Conservation (phyloP, 2,888 invertebrate species). For the Eumacrocentrus americanus region DNA sequence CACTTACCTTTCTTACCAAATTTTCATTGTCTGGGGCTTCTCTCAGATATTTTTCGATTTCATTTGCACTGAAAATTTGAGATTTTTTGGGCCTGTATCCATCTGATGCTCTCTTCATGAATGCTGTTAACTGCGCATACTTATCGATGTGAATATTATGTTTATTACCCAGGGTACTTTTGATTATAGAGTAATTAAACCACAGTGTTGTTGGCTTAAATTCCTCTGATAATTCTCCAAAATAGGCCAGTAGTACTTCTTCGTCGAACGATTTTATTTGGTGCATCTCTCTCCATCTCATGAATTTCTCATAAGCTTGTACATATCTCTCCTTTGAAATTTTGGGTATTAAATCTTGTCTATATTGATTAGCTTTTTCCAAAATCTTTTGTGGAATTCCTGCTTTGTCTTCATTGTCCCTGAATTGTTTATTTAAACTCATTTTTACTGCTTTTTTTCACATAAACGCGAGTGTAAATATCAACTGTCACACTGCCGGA, state of each 20-base stretch:
- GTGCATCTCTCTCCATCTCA: conserved; percentile 1
- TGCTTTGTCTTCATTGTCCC: too few relatives aligned
- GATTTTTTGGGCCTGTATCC: conserved; percentile 23
- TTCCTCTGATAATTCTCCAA: conserved; percentile 20
- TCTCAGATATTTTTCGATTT: conserved; percentile 12
- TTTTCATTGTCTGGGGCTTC: conserved; percentile 19
- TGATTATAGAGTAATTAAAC: conserved; percentile 29
- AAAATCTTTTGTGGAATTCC: too few relatives aligned
- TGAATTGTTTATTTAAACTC: too few relatives aligned
- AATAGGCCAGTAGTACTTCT: conserved; percentile 26
- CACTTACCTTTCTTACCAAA: conserved; percentile 13
- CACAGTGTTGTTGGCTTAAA: conserved; percentile 29
- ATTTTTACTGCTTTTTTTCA: too few relatives aligned
- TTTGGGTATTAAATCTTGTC: too few relatives aligned
- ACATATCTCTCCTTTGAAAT: too few relatives aligned
- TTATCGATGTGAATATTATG: conserved; percentile 22
- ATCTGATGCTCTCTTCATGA: conserved; percentile 20
- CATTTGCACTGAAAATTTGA: conserved; percentile 2
- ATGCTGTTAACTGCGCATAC: conserved; percentile 15
- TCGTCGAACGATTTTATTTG: conserved; percentile 11
- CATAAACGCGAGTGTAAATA: too few relatives aligned
- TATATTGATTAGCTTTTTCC: too few relatives aligned
- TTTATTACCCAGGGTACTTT: conserved; percentile 24
- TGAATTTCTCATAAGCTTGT: conserved; percentile 2
- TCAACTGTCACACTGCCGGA: too few relatives aligned